Evolutionary conservation across 2,797 vertebrate species (phyloP).

Genomic region (Morus bassanus): DNA sequence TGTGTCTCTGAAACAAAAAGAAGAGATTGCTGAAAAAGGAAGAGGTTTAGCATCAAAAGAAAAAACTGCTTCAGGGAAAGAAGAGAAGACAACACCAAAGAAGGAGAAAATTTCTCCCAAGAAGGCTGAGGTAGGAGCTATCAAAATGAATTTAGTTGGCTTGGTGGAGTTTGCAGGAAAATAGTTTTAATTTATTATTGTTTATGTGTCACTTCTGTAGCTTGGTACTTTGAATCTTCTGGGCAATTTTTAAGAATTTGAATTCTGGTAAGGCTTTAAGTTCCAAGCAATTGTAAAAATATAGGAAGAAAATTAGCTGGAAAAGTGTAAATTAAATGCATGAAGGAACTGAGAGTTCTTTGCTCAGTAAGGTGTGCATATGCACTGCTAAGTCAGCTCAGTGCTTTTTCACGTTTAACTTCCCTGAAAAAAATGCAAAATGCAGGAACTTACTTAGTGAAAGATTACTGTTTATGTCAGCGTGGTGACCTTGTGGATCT

Average conservation of each 20-base stretch:
- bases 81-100: conserved; percentile 71
- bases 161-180: neutral
- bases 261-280: neutral
- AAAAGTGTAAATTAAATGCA: neutral
- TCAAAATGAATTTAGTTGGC: neutral
- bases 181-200: neutral
- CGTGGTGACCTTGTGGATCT: neutral
- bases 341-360: neutral
- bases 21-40: conserved; percentile 61
- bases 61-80: conserved; percentile 76
- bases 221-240: neutral
- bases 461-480: neutral
- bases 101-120: conserved; percentile 82
- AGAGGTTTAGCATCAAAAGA: conserved; percentile 51
- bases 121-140: conserved; percentile 83
- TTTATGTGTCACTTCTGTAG: neutral
- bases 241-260: neutral
- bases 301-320: neutral
- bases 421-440: neutral
- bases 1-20: conserved; percentile 81
- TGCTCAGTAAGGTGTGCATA: neutral
- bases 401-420: neutral
- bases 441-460: neutral
- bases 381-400: neutral
- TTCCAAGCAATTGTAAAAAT: neutral